Evolutionary conservation across 1,140 invertebrate genomes (phyloP).

Genomic region (Ostrea edulis): DNA sequence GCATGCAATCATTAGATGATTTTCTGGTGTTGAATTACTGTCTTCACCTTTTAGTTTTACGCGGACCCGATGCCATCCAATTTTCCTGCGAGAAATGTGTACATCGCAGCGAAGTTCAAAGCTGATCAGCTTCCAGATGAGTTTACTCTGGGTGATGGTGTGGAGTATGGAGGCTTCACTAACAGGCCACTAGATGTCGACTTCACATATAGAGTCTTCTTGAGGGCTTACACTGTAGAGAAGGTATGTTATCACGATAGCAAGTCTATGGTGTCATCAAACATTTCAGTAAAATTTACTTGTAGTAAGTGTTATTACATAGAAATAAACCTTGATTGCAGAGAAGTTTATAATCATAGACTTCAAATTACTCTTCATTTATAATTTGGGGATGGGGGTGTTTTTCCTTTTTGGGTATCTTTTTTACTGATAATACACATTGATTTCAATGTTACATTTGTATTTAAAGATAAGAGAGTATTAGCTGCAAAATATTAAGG

Average conservation of each 20-base stretch:
- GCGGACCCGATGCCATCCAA: conserved; percentile 53
- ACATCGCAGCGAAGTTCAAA: conserved; percentile 75
- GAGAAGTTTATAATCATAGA: too few species aligned
- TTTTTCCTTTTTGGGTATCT: too few species aligned
- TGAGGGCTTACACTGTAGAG: conserved; percentile 74
- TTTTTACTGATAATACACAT: too few species aligned
- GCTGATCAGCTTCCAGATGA: conserved; percentile 67
- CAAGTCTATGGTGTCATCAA: too few species aligned
- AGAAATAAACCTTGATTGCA: too few species aligned
- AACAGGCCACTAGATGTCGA: conserved; percentile 70
- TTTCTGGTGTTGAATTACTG: not conserved
- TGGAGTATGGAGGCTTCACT: conserved; percentile 69
- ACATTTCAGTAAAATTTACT: too few species aligned
- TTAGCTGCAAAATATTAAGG: too few species aligned
- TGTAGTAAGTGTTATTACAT: too few species aligned
- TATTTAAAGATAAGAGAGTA: too few species aligned
- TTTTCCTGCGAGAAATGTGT: conserved; percentile 64
- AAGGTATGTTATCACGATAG: conserved; percentile 55
- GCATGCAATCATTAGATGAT: not conserved
- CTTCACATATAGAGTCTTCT: conserved; percentile 70
- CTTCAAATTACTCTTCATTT: too few species aligned
- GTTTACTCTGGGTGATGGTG: conserved; percentile 71
- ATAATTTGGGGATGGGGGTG: too few species aligned
- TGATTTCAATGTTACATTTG: too few species aligned
- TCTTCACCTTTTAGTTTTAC: conserved; percentile 63